phyloP scores from a whole-genome alignment of 2,888 invertebrate genomes.

The Metellina segmentata region DNA sequence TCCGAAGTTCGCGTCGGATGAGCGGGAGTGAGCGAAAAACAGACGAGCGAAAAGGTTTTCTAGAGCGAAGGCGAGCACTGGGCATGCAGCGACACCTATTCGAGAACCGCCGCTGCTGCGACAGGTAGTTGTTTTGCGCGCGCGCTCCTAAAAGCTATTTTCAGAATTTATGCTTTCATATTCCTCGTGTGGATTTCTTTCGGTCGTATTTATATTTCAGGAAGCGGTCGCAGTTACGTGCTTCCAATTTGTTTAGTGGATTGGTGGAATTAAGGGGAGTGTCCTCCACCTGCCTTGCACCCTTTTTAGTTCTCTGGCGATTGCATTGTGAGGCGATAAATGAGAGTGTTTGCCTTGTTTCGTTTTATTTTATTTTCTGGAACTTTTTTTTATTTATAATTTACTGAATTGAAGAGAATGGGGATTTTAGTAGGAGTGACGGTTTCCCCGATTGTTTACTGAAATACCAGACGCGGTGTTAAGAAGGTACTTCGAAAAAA shows the following conservation, averaged over 20 bases:
- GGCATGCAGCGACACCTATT: constrained; percentile 43
- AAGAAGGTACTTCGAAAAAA: too few relatives aligned
- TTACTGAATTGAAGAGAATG: neutral
- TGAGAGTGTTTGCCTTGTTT: neutral
- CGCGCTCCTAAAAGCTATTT: constrained; percentile 48
- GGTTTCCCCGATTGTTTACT: neutral
- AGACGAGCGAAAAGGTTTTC: constrained; percentile 38
- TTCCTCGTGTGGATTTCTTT: constrained; percentile 36
- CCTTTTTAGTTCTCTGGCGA: neutral
- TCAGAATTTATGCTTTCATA: constrained; percentile 41
- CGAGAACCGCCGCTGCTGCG: constrained; percentile 15
- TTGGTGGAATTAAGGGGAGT: neutral
- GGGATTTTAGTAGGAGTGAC: neutral
- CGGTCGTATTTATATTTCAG: constrained; percentile 42
- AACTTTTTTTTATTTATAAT: too few relatives aligned
- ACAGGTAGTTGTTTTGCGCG: constrained; percentile 59
- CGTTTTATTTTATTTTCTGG: neutral
- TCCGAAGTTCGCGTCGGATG: neutral
- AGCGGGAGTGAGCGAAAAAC: constrained; percentile 55
- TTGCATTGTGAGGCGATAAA: neutral
- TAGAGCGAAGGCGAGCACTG: constrained; percentile 27
- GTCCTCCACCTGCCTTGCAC: neutral
- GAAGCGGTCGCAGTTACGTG: constrained; percentile 8
- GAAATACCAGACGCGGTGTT: neutral
- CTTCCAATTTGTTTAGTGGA: constrained; percentile 24